Evolutionary conservation across 2,888 invertebrate species (phyloP).

Genomic region (Zaprionus bogoriensis): DNA sequence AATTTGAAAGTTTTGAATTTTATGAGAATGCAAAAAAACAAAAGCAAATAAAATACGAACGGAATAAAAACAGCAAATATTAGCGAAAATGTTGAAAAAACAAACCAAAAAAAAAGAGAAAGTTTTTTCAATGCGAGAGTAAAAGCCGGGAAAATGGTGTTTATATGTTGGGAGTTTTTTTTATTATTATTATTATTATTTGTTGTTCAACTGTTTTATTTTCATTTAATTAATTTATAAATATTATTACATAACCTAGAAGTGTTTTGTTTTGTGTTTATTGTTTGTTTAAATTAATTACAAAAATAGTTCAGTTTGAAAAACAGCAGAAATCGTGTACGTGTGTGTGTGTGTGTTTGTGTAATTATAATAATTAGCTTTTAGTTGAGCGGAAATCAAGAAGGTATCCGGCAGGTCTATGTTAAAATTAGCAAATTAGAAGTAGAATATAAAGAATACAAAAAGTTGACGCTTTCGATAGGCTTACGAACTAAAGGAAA

Average conservation of each 20-base stretch:
- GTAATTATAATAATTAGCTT: conserved; percentile 62
- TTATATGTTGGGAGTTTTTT: conserved; percentile 48
- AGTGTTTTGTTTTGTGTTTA: conserved; percentile 45
- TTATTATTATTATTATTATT: conserved; percentile 35
- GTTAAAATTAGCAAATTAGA: conserved; percentile 43
- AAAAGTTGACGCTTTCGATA: conserved; percentile 11
- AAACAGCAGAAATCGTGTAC: conserved; percentile 41
- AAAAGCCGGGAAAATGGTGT: conserved; percentile 41
- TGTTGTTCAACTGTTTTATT: conserved; percentile 67
- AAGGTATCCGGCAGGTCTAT: conserved; percentile 32
- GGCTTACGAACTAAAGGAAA: conserved; percentile 64
- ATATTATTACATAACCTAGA: conserved; percentile 76
- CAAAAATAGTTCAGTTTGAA: conserved; percentile 60
- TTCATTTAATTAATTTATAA: conserved; percentile 78
- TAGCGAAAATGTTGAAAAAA: conserved; percentile 41
- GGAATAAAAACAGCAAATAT: conserved; percentile 28
- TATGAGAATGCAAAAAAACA: conserved; percentile 55
- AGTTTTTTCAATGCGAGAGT: conserved; percentile 17
- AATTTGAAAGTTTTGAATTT: conserved; percentile 74
- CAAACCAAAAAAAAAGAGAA: no score
- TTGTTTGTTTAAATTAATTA: conserved; percentile 56
- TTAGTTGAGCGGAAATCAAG: conserved; percentile 63
- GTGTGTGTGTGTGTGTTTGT: conserved; percentile 1
- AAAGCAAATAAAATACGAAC: conserved; percentile 20
- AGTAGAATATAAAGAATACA: conserved; percentile 16